Conservation (phyloP, 2,797 vertebrate genomes). For the Cyprinodon diabolis region DNA sequence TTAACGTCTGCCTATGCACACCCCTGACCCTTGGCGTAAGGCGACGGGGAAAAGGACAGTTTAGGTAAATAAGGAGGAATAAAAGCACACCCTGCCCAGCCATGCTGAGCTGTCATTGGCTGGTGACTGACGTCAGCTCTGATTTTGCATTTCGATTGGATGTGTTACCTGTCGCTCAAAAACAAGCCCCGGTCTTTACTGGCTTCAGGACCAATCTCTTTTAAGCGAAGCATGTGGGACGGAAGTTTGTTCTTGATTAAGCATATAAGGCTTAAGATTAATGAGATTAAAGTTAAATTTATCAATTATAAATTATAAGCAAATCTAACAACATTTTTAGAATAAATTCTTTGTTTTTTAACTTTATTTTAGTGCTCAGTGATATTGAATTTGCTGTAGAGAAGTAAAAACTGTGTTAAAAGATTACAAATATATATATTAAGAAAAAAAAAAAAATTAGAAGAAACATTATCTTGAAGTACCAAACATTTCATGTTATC, state of each 20-base stretch:
- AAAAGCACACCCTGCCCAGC: constrained; percentile 52
- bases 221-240: neutral
- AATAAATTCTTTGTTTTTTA: neutral
- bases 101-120: constrained; percentile 66
- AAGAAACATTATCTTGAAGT: neutral
- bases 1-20: constrained; percentile 76
- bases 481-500: neutral
- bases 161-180: neutral
- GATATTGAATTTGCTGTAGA: neutral
- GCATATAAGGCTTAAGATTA: neutral
- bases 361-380: neutral
- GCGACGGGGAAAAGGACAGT: constrained; percentile 58
- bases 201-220: constrained; percentile 34
- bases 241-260: neutral
- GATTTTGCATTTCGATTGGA: constrained; percentile 51
- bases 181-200: constrained; percentile 24
- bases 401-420: neutral
- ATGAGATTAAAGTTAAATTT: neutral
- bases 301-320: neutral
- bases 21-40: constrained; percentile 84
- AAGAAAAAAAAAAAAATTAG: neutral
- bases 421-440: too few relatives aligned
- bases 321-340: neutral
- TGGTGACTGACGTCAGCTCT: neutral
- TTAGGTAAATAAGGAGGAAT: constrained; percentile 45